Evolutionary conservation across 2,888 invertebrate species (phyloP).

Genomic region (Pogonocherus hispidulus): DNA sequence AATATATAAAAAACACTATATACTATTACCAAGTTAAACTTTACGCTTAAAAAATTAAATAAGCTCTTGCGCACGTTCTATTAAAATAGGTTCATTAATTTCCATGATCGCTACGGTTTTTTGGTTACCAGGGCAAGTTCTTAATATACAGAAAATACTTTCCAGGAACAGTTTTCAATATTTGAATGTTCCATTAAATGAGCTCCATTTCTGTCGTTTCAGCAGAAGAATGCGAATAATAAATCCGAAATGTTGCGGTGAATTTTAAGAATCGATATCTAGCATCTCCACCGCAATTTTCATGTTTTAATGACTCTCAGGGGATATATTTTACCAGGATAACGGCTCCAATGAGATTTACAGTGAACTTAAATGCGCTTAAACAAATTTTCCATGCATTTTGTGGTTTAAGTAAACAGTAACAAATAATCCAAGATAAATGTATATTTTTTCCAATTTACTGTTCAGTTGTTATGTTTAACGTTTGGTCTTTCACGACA

Average conservation of each 20-base stretch:
- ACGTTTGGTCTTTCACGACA: too few relatives aligned
- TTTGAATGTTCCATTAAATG: not conserved
- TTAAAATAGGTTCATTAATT: too few relatives aligned
- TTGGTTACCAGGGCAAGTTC: too few relatives aligned
- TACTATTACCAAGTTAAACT: too few relatives aligned
- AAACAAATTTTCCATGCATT: not conserved
- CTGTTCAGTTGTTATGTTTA: too few relatives aligned
- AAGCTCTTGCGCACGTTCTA: too few relatives aligned
- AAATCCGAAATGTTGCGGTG: conserved; percentile 2
- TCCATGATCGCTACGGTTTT: too few relatives aligned
- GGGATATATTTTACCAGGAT: not conserved
- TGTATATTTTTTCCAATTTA: too few relatives aligned
- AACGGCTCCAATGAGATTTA: not conserved
- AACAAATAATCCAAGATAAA: not conserved
- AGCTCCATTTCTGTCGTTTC: not conserved
- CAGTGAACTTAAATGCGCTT: not conserved
- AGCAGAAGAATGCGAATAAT: not conserved
- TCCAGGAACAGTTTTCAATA: not conserved
- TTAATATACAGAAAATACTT: not conserved
- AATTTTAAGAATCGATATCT: not conserved
- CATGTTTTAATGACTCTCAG: not conserved
- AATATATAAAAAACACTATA: too few relatives aligned
- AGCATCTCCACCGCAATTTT: not conserved
- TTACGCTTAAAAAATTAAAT: too few relatives aligned
- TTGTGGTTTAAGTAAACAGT: not conserved